phyloP scores from a whole-genome alignment of 2,888 invertebrate species.

The Melipona beecheii region DNA sequence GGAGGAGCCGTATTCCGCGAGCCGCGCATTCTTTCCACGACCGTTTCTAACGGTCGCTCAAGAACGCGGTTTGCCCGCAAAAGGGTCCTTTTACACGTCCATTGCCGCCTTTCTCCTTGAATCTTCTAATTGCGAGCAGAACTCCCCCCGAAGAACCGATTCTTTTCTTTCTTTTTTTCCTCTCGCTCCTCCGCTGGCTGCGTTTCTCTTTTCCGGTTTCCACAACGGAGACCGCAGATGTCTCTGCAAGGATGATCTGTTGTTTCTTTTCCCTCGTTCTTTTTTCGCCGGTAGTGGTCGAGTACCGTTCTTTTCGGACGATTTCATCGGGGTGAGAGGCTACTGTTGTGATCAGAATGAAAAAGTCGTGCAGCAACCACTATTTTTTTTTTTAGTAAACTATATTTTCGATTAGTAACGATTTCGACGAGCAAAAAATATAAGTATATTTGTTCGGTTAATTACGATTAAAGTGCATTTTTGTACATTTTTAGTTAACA shows the following conservation, averaged over 20 bases:
- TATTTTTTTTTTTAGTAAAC: no score
- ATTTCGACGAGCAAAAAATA: no score
- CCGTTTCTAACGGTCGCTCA: conserved; percentile 47
- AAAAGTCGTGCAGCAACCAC: no score
- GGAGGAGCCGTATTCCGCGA: conserved; percentile 27
- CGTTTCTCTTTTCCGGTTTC: conserved; percentile 3
- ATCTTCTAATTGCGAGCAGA: not conserved
- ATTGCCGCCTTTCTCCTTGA: not conserved
- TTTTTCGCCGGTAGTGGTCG: no score
- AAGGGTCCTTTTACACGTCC: conserved; percentile 19
- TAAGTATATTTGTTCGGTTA: no score
- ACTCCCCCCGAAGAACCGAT: not conserved
- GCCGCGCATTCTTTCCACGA: conserved; percentile 41
- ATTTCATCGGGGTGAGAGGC: no score
- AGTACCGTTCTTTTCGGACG: no score
- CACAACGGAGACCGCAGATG: not conserved
- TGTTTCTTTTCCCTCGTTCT: not conserved
- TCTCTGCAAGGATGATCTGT: not conserved
- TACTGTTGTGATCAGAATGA: no score
- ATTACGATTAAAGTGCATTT: no score
- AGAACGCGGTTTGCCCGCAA: conserved; percentile 21
- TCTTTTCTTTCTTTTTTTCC: not conserved
- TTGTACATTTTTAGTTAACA: no score
- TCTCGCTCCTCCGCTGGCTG: not conserved
- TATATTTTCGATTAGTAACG: no score